Base-by-base conservation (phyloP, 2,888 invertebrate species). In the Drosophila austrosaltans region DNA sequence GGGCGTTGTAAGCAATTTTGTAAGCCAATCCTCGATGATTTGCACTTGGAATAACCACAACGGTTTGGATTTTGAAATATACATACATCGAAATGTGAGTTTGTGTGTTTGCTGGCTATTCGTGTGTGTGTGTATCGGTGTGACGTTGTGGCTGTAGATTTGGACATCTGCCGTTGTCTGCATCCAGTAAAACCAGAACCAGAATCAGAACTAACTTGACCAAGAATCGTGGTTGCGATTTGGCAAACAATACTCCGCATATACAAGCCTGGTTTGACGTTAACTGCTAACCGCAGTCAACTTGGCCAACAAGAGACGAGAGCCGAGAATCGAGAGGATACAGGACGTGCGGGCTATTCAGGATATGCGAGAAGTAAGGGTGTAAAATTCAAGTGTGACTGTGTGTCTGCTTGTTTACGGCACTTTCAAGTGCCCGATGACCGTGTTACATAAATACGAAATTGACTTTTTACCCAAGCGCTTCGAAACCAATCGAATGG, bases 391-490 rank as follows among this genome's bases (percentile, higher is more conserved):
- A 63, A 59, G 8, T 42, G 57, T 22, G 61, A 36, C 20, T 39
- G 56, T 25, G 69, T 53, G 67, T 59, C 60, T 70, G 61, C 82
- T 87, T 84, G 83, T 83, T 87, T 84, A 87, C 78, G 80, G 74
- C 69, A 57, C 72, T 72, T 77, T 62, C 78, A 80, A 83, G 69
- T 77, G 80, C 66, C 78, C 74, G 82, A 74, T 74, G 82, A 81
- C 84, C 84, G 78, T 81, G 83, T 69, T 80, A 77, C 87, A 87
- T 83, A 83, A 83, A 83, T 82, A 82, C 82, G 62, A 78, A 84
- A 83, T 83, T 83, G 87, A 82, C 87, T 83, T 87, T 82, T 60
- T 77, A 77, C 80, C 69, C 72, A 70, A 75, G 64, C 67, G 71
- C 65, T 69, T 53, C 63, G 66, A 71, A 72, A 74, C 86, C 81